Conservation (phyloP, 2,113 vertebrate genomes). For the Calidris pugnax region DNA sequence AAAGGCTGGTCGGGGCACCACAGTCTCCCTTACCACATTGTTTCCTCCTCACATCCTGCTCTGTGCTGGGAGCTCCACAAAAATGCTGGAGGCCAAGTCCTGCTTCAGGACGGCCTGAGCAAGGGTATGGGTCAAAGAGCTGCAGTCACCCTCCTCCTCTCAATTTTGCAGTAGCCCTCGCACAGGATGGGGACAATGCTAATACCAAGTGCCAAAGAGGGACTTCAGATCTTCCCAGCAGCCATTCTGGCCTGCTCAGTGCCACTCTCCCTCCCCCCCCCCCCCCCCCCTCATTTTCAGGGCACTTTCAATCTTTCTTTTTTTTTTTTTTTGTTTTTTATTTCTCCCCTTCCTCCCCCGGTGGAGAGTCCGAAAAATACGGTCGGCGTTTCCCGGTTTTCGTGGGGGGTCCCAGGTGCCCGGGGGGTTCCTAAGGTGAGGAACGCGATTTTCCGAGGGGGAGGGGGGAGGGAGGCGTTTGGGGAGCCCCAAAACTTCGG, state of each 20-base stretch:
- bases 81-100: not conserved
- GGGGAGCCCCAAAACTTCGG: too few species aligned
- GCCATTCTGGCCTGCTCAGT: not conserved
- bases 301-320: too few species aligned
- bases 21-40: not conserved
- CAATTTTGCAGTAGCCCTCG: fast-evolving
- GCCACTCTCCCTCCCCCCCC: too few species aligned
- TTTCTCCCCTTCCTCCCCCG: too few species aligned
- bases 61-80: not conserved
- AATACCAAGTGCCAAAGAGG: not conserved
- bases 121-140: not conserved
- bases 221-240: not conserved
- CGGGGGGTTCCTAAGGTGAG: too few species aligned
- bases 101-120: not conserved
- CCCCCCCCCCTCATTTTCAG: too few species aligned
- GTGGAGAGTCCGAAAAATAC: too few species aligned
- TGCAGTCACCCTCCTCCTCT: not conserved
- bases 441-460: too few species aligned
- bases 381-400: too few species aligned
- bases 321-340: too few species aligned
- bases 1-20: not conserved
- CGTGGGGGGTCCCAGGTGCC: too few species aligned
- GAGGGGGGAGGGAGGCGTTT: too few species aligned
- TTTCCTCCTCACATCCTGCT: not conserved
- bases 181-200: fast-evolving